Percentiles rank a stretch among this genome's conserved stretches.
These are phyloP conservation scores for Oscheius sp. DNA, from an alignment of 2,888 invertebrate genomes.

Conservation along the genomic window DNA sequence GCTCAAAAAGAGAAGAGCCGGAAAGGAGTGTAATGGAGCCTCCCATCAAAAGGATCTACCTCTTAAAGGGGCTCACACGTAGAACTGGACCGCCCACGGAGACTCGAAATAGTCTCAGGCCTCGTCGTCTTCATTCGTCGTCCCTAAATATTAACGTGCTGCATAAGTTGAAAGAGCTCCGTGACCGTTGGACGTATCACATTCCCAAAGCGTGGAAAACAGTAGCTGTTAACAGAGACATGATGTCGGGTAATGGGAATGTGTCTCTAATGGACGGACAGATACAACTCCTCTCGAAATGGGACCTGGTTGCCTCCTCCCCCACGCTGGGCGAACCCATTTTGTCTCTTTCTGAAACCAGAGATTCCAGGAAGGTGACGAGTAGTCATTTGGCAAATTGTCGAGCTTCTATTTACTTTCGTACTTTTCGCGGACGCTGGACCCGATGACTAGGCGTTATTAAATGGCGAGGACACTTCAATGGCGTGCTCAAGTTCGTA, in stretches of 20 bases:
- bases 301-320: too few relatives aligned
- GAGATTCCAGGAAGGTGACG: constrained; percentile 12
- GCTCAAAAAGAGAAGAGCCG: too few relatives aligned
- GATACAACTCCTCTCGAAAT: neutral
- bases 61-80: too few relatives aligned
- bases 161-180: constrained; percentile 1
- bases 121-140: constrained; percentile 8
- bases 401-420: too few relatives aligned
- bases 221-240: neutral
- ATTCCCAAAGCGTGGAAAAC: neutral
- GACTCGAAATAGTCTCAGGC: constrained; percentile 16
- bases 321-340: too few relatives aligned
- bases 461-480: too few relatives aligned
- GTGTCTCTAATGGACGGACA: neutral
- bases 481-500: too few relatives aligned
- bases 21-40: too few relatives aligned
- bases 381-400: neutral
- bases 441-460: too few relatives aligned
- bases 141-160: constrained; percentile 23
- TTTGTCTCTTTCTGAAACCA: neutral
- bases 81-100: constrained; percentile 17
- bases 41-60: too few relatives aligned
- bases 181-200: neutral
- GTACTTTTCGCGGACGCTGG: too few relatives aligned
- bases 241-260: neutral